Conservation (phyloP, 2,888 invertebrate genomes). For the Tiliacea aurago region DNA sequence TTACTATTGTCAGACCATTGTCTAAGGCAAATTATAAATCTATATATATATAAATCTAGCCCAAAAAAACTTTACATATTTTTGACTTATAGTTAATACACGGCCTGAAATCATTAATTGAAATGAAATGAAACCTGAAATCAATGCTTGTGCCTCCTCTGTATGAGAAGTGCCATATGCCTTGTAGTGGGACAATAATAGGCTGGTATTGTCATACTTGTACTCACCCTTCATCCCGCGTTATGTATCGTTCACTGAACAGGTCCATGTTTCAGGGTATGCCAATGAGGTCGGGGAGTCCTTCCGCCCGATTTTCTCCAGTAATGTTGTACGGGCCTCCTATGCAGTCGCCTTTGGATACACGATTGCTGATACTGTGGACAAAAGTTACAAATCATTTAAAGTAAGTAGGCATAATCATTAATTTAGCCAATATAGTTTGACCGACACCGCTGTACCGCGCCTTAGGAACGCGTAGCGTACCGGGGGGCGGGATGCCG, state of each 20-base stretch:
- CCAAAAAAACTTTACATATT: too few relatives aligned
- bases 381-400: slow-evolving; percentile 93
- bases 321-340: slow-evolving; percentile 92
- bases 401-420: slow-evolving; percentile 82
- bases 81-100: too few relatives aligned
- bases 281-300: slow-evolving; percentile 99
- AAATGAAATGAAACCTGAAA: too few relatives aligned
- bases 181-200: neutral
- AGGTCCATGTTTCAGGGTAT: slow-evolving; percentile 94
- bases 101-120: too few relatives aligned
- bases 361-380: slow-evolving; percentile 95
- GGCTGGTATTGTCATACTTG: neutral
- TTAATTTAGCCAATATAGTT: neutral
- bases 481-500: too few relatives aligned
- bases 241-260: slow-evolving; percentile 87
- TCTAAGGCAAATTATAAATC: too few relatives aligned
- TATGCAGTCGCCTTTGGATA: slow-evolving; percentile 96
- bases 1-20: too few relatives aligned
- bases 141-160: too few relatives aligned
- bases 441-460: too few relatives aligned
- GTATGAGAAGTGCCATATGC: too few relatives aligned
- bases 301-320: slow-evolving; percentile 94
- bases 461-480: too few relatives aligned
- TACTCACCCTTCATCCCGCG: slow-evolving; percentile 83
- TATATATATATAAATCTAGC: too few relatives aligned